phyloP scores from a whole-genome alignment of 2,888 invertebrate species.

The Chloroclysta siterata region DNA sequence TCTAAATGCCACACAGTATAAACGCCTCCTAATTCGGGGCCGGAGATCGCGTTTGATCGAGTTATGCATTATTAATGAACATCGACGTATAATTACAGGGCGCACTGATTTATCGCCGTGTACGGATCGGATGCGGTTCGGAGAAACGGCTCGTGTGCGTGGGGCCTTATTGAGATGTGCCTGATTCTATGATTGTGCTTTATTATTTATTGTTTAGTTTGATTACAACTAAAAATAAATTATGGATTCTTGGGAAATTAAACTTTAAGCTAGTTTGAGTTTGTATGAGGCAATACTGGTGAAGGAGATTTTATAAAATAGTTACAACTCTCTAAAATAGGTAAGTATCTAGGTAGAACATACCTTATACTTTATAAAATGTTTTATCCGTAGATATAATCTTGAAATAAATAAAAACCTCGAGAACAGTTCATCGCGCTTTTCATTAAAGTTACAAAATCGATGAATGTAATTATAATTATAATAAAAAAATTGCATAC shows the following conservation, averaged over 20 bases:
- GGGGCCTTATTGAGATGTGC: constrained; percentile 44
- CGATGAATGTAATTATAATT: too few species aligned
- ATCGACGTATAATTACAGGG: constrained; percentile 75
- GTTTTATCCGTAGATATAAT: too few species aligned
- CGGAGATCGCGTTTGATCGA: constrained; percentile 71
- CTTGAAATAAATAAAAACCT: too few species aligned
- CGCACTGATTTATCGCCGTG: constrained; percentile 65
- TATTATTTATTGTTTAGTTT: constrained; percentile 25
- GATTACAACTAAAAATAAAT: constrained; percentile 2
- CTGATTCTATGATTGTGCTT: constrained; percentile 15
- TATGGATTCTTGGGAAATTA: not conserved
- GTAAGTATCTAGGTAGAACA: too few species aligned
- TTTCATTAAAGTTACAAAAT: too few species aligned
- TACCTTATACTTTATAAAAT: too few species aligned
- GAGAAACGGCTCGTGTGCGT: constrained; percentile 41
- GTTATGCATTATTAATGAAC: constrained; percentile 83
- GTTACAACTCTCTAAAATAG: too few species aligned
- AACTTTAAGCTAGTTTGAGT: not conserved
- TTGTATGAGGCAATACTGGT: too few species aligned
- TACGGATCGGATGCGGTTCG: constrained; percentile 36
- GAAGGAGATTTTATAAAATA: too few species aligned
- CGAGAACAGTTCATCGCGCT: too few species aligned
- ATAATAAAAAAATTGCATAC: too few species aligned
- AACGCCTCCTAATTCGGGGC: constrained; percentile 45
- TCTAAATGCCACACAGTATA: constrained; percentile 39